phyloP scores from a whole-genome alignment of 1,140 invertebrate species.

The Cyclargus thomasi region DNA sequence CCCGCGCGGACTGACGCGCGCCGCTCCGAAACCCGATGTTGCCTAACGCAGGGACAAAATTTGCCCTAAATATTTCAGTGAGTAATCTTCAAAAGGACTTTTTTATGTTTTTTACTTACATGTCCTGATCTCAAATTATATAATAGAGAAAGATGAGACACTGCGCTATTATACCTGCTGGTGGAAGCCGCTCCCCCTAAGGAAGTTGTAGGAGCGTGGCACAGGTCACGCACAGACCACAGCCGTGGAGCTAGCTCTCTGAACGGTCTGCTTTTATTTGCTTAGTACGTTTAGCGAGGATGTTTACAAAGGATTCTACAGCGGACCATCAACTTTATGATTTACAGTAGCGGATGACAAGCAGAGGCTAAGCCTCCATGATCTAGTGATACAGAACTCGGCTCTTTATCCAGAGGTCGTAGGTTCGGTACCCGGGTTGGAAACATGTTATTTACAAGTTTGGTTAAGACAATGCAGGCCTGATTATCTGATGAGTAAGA shows the following conservation, averaged over 20 bases:
- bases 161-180: background rate
- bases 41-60: slow-evolving; percentile 22
- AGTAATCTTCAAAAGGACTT: too few species aligned
- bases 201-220: too few species aligned
- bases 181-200: background rate
- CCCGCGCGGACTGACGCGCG: slow-evolving; percentile 55
- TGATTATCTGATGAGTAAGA: too few species aligned
- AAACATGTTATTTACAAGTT: too few species aligned
- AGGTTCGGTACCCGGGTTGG: too few species aligned
- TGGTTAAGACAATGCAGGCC: too few species aligned
- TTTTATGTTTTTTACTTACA: too few species aligned
- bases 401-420: too few species aligned
- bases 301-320: background rate
- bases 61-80: background rate
- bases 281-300: background rate
- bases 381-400: too few species aligned
- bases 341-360: background rate
- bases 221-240: background rate
- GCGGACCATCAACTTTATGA: background rate
- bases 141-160: too few species aligned
- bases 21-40: slow-evolving; percentile 41
- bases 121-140: too few species aligned
- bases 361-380: too few species aligned
- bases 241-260: background rate
- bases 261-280: background rate